Conservation (phyloP, 2,797 vertebrate species). For the Enteromius mattozi region DNA sequence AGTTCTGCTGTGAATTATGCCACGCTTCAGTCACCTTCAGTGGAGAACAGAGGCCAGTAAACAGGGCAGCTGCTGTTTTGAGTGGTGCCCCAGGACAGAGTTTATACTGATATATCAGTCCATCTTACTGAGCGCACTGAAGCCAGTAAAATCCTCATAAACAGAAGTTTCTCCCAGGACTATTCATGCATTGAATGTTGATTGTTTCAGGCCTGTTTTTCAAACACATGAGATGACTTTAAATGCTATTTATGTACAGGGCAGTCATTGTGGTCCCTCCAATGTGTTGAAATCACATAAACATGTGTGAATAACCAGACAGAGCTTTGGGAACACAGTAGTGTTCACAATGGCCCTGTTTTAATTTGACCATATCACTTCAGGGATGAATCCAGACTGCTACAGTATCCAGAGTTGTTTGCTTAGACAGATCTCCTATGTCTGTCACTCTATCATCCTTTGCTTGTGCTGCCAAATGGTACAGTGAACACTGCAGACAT, state of each 20-base stretch:
- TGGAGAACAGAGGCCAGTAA: constrained; percentile 54
- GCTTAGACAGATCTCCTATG: background rate
- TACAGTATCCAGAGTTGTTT: constrained; percentile 14
- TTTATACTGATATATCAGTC: constrained; percentile 59
- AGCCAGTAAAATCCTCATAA: constrained; percentile 50
- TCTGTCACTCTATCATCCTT: constrained; percentile 43
- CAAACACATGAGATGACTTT: constrained; percentile 17
- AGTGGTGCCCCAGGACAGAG: constrained; percentile 38
- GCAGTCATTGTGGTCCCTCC: background rate
- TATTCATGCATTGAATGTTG: constrained; percentile 18
- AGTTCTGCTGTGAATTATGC: constrained; percentile 53
- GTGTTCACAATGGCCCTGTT: constrained; percentile 1
- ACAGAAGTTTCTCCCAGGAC: constrained; percentile 26
- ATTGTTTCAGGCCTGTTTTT: constrained; percentile 14
- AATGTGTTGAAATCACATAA: constrained; percentile 10
- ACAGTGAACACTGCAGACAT: constrained; percentile 45
- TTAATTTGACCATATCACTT: constrained; percentile 23
- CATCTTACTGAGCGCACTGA: constrained; percentile 41
- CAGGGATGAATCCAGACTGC: constrained; percentile 15
- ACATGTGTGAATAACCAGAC: background rate
- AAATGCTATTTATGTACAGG: background rate
- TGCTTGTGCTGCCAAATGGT: constrained; percentile 45
- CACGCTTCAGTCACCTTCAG: constrained; percentile 50
- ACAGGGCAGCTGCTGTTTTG: constrained; percentile 59
- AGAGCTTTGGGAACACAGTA: background rate